Percentiles rank a stretch among this genome's conserved stretches.
Conservation (phyloP, 2,113 vertebrate species). For the Cyanoramphus novaezelandiae region DNA sequence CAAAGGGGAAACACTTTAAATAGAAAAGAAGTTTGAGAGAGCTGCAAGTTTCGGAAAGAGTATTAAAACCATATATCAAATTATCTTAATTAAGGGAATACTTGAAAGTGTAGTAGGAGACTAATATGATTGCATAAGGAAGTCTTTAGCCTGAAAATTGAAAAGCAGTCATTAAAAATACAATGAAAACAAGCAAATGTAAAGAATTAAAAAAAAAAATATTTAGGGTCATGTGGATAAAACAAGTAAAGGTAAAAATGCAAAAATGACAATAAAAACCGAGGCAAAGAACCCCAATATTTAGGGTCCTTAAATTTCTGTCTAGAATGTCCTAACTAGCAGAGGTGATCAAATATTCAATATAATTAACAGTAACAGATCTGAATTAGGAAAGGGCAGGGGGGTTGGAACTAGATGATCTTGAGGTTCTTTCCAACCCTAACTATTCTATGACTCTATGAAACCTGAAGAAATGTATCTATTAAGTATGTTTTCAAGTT, state of each 20-base stretch:
- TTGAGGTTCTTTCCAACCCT: too few species aligned
- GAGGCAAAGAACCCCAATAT: neutral
- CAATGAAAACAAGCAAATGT: neutral
- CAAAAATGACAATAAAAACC: neutral
- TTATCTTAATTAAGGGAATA: slow-evolving; percentile 20
- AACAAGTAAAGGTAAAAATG: neutral
- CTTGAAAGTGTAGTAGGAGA: neutral
- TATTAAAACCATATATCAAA: slow-evolving; percentile 12
- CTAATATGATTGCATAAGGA: neutral
- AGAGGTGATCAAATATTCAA: neutral
- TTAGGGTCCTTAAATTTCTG: neutral
- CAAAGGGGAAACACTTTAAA: neutral
- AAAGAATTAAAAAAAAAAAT: neutral
- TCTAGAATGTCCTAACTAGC: neutral
- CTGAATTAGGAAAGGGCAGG: neutral
- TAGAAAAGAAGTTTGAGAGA: neutral
- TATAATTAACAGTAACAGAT: neutral
- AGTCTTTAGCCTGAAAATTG: neutral
- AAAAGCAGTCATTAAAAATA: neutral
- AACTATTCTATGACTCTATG: too few species aligned
- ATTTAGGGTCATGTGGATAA: neutral
- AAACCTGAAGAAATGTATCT: neutral
- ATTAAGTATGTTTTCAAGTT: neutral
- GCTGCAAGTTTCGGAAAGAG: neutral
- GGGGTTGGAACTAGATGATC: too few species aligned